A percentile compares a stretch with the other conserved stretches of the same genome.
Conservation (phyloP, 2,888 invertebrate genomes). For the Agrochola lota region DNA sequence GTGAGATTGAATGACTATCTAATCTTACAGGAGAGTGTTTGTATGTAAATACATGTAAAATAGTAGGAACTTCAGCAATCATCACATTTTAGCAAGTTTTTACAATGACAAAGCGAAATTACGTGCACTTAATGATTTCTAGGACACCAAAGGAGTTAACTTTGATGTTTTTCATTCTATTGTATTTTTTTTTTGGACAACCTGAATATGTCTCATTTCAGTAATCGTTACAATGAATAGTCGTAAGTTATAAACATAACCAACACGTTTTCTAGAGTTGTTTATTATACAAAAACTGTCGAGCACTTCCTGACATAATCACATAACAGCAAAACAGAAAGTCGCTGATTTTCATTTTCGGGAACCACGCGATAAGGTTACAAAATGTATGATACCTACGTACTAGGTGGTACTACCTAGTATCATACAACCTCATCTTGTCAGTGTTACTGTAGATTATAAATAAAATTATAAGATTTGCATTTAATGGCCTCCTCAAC, state of each 20-base stretch:
- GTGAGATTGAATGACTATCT: background rate
- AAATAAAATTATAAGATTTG: background rate
- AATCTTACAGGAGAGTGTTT: constrained; percentile 11
- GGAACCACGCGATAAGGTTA: no score
- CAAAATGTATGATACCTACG: background rate
- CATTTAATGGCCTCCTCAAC: background rate
- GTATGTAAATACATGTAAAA: constrained; percentile 1
- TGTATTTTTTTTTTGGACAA: background rate
- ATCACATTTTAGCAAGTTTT: background rate
- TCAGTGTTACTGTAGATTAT: background rate
- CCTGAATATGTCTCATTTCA: background rate
- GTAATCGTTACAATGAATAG: background rate
- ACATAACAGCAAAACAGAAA: background rate
- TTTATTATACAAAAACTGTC: background rate
- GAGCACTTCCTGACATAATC: background rate
- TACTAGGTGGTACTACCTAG: no score
- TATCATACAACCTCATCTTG: no score
- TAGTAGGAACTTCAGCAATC: background rate
- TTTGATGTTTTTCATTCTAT: background rate
- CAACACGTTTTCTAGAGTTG: background rate
- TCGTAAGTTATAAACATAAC: background rate
- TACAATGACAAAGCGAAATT: background rate
- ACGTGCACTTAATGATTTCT: background rate
- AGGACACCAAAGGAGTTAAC: background rate
- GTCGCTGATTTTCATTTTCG: fast-evolving